Base-by-base conservation (phyloP, 2,797 vertebrate genomes). In the Alcedo quadribrachys region DNA sequence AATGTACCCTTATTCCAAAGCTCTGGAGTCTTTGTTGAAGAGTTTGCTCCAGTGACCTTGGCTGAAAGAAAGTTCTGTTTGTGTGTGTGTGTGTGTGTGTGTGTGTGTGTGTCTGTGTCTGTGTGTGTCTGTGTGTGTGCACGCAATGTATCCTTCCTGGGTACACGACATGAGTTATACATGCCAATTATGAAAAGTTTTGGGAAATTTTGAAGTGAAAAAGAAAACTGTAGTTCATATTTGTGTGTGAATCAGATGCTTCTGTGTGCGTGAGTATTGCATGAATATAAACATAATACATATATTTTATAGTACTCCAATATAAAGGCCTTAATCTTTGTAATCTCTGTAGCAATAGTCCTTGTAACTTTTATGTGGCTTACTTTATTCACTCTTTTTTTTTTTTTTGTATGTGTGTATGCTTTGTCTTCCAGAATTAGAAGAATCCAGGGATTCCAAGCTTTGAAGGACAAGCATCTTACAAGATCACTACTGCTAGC, bases 401-500 rank as follows among this genome's bases (percentile, higher is more conserved):
- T 65, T 37, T n/a, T 33, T 43, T 48, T 51, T 68, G 12, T 83
- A 12, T 85, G 8, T 65, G 2, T 92, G 30, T 83, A 20, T 68
- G 51, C 7, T 94, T 96, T 96, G 85, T 87, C 92, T 97, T 96
- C 54, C 97, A 98, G 98, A 93, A 76, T 89, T 91, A 58, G 92
- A 95, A 95, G 73, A 92, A 89, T 71, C 91, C 93, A 81, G 51
- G 69, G 55, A 90, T 95, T 96, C 85, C 90, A 88, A 51, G 81
- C 82, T 70, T 71, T 91, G 85, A 91, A n/a, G 82, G 86, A 83
- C 11, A 0, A 42, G 70, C 67, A 2, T 91, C 57, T 84, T 89
- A 73, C 74, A 92, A 92, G 91, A 91, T 83, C 76, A 51, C 85
- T 43, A n/a, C 93, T 71, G 27, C 85, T 66, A 84, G 87, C 74